These are phyloP conservation scores for Myotis myotis DNA, from an alignment of 2,797 vertebrate genomes.

Conservation along the genomic window DNA sequence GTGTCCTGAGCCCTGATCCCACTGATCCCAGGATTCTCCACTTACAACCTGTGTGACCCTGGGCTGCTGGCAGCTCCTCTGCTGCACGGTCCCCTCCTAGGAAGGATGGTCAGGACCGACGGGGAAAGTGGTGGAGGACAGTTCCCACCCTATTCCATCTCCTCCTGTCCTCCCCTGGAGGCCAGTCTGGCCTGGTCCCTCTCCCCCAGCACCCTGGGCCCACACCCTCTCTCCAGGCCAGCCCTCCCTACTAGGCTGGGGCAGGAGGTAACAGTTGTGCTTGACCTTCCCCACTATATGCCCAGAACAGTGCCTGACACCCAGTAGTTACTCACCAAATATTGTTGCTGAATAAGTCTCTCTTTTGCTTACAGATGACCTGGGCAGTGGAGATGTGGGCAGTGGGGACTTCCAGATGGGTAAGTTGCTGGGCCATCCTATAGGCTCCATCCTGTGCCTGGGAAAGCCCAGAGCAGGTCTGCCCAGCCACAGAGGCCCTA, in stretches of 20 bases:
- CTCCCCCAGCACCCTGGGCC: neutral
- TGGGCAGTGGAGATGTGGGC: slow-evolving; percentile 71
- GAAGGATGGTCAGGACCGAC: neutral
- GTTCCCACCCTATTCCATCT: neutral
- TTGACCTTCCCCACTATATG: neutral
- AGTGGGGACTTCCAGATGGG: slow-evolving; percentile 76
- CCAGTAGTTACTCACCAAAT: neutral
- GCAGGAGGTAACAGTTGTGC: neutral
- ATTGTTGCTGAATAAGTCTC: neutral
- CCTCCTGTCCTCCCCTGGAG: neutral
- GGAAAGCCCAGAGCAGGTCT: neutral
- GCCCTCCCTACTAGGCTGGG: neutral
- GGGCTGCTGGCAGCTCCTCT: neutral
- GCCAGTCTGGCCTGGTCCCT: neutral
- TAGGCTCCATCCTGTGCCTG: neutral
- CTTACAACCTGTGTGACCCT: neutral
- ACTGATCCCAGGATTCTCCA: neutral
- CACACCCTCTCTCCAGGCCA: neutral
- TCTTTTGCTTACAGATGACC: slow-evolving; percentile 64
- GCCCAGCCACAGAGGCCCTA: neutral
- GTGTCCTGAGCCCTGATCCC: neutral
- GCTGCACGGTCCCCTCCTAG: too few species aligned
- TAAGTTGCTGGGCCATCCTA: slow-evolving; percentile 23
- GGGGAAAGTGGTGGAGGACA: neutral
- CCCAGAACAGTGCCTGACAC: neutral